Evolutionary conservation across 2,888 invertebrate genomes (phyloP).

Genomic region (Plebejus melissa): DNA sequence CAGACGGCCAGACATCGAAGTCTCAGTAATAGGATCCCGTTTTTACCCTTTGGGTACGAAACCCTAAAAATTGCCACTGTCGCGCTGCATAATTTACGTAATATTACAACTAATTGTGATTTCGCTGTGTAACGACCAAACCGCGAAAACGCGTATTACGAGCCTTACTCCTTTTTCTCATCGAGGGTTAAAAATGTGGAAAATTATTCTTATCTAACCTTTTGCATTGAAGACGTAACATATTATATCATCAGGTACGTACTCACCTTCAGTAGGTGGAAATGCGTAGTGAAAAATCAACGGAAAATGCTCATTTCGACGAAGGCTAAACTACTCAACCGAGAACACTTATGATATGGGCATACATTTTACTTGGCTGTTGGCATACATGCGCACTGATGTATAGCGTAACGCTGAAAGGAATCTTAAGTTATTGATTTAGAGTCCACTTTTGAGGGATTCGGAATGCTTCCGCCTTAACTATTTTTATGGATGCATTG

Average conservation of each 20-base stretch:
- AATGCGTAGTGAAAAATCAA: slow-evolving; percentile 67
- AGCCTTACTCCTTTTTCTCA: no score
- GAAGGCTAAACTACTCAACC: slow-evolving; percentile 72
- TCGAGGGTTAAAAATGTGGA: neutral
- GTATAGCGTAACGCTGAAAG: slow-evolving; percentile 37
- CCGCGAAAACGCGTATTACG: no score
- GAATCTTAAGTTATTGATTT: slow-evolving; percentile 20
- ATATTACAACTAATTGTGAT: no score
- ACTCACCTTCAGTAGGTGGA: slow-evolving; percentile 66
- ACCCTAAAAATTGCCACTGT: no score
- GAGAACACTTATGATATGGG: slow-evolving; percentile 69
- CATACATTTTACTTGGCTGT: slow-evolving; percentile 73
- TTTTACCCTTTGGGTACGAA: no score
- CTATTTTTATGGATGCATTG: neutral
- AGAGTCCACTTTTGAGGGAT: slow-evolving; percentile 33
- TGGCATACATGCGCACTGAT: slow-evolving; percentile 70
- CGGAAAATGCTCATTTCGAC: slow-evolving; percentile 66
- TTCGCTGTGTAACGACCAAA: no score
- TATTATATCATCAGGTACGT: slow-evolving; percentile 26
- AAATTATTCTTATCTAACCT: neutral
- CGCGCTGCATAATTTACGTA: no score
- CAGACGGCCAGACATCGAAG: no score
- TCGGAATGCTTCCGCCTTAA: neutral
- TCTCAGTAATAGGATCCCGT: no score
- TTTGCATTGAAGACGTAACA: neutral